phyloP scores from a whole-genome alignment of 1,140 invertebrate species.

The Patella vulgata region DNA sequence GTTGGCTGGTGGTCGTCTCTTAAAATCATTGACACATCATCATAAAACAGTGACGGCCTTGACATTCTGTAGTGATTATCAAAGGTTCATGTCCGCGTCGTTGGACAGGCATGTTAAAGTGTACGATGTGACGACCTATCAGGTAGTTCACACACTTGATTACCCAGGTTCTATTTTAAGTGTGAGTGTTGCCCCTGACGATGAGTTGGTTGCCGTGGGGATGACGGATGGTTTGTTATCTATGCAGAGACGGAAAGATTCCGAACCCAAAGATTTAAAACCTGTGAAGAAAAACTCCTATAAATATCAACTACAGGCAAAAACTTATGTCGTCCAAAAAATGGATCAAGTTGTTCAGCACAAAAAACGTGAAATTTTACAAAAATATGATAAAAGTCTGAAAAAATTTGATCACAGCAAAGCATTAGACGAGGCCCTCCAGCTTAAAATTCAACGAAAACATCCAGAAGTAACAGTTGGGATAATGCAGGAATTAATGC shows the following conservation, averaged over 20 bases:
- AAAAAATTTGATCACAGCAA: slow-evolving; percentile 84
- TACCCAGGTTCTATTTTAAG: slow-evolving; percentile 92
- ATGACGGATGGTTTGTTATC: slow-evolving; percentile 93
- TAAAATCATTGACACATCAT: slow-evolving; percentile 82
- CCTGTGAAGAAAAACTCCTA: slow-evolving; percentile 65
- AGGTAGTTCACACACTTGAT: slow-evolving; percentile 87
- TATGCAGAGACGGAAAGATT: slow-evolving; percentile 75
- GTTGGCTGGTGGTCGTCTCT: slow-evolving; percentile 82
- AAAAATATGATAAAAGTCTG: slow-evolving; percentile 75
- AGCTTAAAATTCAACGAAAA: slow-evolving; percentile 66
- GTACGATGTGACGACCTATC: slow-evolving; percentile 86
- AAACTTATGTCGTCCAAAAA: slow-evolving; percentile 9
- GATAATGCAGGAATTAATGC: slow-evolving; percentile 81
- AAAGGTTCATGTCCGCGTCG: slow-evolving; percentile 86
- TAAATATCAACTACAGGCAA: slow-evolving; percentile 60
- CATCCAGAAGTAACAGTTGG: slow-evolving; percentile 81
- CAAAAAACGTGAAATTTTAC: slow-evolving; percentile 47
- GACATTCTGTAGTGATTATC: slow-evolving; percentile 75
- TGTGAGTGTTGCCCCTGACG: slow-evolving; percentile 80
- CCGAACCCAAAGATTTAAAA: slow-evolving; percentile 48
- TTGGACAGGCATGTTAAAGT: slow-evolving; percentile 94
- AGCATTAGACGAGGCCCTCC: slow-evolving; percentile 78
- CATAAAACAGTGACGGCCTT: slow-evolving; percentile 94
- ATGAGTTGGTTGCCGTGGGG: slow-evolving; percentile 87
- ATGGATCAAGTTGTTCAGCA: slow-evolving; percentile 55